Base-by-base conservation (phyloP, 2,888 invertebrate genomes). In the Morpho helenor region DNA sequence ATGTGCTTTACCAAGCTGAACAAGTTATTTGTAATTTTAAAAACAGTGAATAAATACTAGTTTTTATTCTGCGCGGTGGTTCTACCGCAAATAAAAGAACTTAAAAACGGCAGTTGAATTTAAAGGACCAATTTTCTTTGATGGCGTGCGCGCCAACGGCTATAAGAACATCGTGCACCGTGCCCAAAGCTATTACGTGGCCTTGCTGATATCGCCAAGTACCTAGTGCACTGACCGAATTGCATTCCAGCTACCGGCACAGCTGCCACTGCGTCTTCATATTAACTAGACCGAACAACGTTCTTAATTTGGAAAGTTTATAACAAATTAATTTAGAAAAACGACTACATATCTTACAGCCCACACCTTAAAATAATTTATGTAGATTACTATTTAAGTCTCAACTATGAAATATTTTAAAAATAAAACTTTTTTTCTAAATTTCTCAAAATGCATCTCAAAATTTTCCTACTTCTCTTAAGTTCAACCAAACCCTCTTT, bases 131-230 rank as follows among this genome's bases (percentile, higher is more conserved):
- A 58, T 56, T 59, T 61, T 48, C 56, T 63, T 61, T 61, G 54
- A 65, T 66, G 66, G 66, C 61, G 64, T 64, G 66, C 64, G 55
- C 46, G 61, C 53, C 61, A 66, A 62, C 62, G 54, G 62, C 64
- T 66, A 57, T 60, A 62, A 64, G 65, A 63, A 61, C 63, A 56
- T 72, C 68, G 72, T 69, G 73, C 74, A 81, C 79, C 84, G 80
- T 85, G 80, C 81, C 84, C 75, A 82, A 86, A 82, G 79, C 82
- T 76, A 84, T 86, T 84, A 84, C 74, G 75, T 75, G 83, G 84
- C 85, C 87, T 86, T 85, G 85, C 68, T 74, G 82, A 84, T 87
- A 87, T 87, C 87, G 85, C 77, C 72, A 84, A 81, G 82, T 79
- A 79, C 77, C 61, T 69, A 68, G 63, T 61, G 61, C 63, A 65